Percentiles rank a stretch among this genome's conserved stretches.
These are phyloP conservation scores for Thalassophryne amazonica DNA, from an alignment of 2,797 vertebrate genomes.

Conservation along the genomic window DNA sequence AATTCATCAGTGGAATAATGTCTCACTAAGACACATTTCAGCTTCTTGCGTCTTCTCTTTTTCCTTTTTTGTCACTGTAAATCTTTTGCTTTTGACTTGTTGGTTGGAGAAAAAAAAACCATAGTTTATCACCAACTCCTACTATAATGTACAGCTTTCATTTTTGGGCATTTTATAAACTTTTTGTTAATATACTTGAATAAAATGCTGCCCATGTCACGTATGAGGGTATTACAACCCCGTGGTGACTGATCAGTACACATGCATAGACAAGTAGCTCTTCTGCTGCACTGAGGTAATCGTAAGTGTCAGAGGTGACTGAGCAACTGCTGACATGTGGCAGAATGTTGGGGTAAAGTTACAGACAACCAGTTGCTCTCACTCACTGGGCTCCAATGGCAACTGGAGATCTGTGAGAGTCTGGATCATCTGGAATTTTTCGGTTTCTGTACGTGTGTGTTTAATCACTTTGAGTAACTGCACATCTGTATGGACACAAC, in stretches of 20 bases:
- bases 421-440: conserved; percentile 45
- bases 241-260: conserved; percentile 8
- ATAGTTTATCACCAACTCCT: too few relatives aligned
- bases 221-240: conserved; percentile 18
- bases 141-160: too few relatives aligned
- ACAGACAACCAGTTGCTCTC: conserved; percentile 47
- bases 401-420: conserved; percentile 62
- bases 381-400: conserved; percentile 55
- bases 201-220: conserved; percentile 9
- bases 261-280: conserved; percentile 27
- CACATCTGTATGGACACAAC: background rate
- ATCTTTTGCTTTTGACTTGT: too few relatives aligned
- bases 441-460: conserved; percentile 6
- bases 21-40: background rate
- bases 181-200: conserved; percentile 1
- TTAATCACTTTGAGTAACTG: background rate
- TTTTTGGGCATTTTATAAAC: background rate
- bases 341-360: conserved; percentile 54
- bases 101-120: too few relatives aligned
- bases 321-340: conserved; percentile 65
- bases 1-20: too few relatives aligned
- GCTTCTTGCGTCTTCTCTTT: too few relatives aligned
- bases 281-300: conserved; percentile 18
- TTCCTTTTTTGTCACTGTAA: too few relatives aligned
- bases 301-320: conserved; percentile 42